phyloP scores from a whole-genome alignment of 2,113 vertebrate genomes.

The Orthonyx spaldingii region DNA sequence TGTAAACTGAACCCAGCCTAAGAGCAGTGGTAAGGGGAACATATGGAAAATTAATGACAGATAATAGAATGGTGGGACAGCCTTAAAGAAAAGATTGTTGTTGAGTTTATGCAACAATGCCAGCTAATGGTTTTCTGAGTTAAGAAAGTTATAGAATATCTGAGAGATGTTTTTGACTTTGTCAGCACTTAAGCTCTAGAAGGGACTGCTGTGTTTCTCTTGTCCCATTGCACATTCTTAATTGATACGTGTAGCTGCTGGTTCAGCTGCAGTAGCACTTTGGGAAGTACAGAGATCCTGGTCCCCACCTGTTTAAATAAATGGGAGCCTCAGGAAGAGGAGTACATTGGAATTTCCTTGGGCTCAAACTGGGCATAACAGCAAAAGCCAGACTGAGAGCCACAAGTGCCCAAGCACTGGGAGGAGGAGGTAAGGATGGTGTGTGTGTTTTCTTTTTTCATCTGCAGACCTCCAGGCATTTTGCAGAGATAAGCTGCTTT shows the following conservation, averaged over 20 bases:
- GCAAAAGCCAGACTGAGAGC: not conserved
- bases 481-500: not conserved
- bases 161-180: not conserved
- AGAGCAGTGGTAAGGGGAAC: not conserved
- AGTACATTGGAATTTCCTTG: constrained; percentile 7
- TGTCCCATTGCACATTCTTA: not conserved
- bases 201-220: not conserved
- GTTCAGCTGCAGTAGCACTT: constrained; percentile 6
- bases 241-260: not conserved
- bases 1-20: constrained; percentile 33
- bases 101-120: not conserved
- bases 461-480: not conserved
- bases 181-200: not conserved
- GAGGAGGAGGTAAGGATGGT: not conserved
- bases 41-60: constrained; percentile 58
- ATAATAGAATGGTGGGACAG: constrained; percentile 11
- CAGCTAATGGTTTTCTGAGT: not conserved
- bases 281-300: not conserved
- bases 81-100: not conserved
- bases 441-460: not conserved
- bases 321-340: constrained; percentile 6
- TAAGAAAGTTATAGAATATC: not conserved
- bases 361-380: not conserved
- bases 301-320: constrained; percentile 38
- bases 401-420: not conserved